Base-by-base conservation (phyloP, 2,888 invertebrate genomes). In the Gerris lacustris region DNA sequence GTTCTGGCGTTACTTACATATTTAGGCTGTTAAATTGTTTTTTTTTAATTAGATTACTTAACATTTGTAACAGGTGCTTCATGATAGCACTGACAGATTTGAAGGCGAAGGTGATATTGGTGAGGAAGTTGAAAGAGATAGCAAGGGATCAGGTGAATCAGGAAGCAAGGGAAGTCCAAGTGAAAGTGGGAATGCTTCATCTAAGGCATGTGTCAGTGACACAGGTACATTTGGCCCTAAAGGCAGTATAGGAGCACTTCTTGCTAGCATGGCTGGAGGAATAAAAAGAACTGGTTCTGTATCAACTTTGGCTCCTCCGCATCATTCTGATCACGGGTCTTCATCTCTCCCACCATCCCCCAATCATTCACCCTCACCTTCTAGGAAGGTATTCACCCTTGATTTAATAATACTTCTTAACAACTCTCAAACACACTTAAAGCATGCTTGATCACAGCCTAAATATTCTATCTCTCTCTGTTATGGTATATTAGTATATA, bases 341-440 rank as follows among this genome's bases (percentile, higher is more conserved):
- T 71, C 73, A 73, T 89, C 89, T 75, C 80, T 90, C 75, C 90
- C 90, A 67, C 89, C 88, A n/a, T 88, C 88, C 73, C 89, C 90
- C 6, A 88, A 88, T 76, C 87, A 88, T 77, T 87, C 88, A 6
- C 88, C 89, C 45, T 78, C 78, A 18, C 76, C 78, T 66, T 80
- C 79, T 78, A 81, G 84, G 78, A 84, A 84, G 82, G 84, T 84
- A 72, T 18, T 47, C 31, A 31, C 31, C 31, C 44, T 15, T 45
- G 15, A 43, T 31, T 18, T 31, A 31, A 2, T 31, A 31, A 31
- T 31, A 31, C 31, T 31, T 31, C 31, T 31, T 31, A 31, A 31
- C 1, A 31, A 31, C 31, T 31, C 31, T 31, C 31, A 31, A 31
- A 1, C 31, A 31, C 31, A 31, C 31, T 31, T 31, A 31, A 31